Evolutionary conservation across 2,113 vertebrate genomes (phyloP), one percentile per base, ranked within the genome.

Genomic region (Corydoras maculifer): DNA sequence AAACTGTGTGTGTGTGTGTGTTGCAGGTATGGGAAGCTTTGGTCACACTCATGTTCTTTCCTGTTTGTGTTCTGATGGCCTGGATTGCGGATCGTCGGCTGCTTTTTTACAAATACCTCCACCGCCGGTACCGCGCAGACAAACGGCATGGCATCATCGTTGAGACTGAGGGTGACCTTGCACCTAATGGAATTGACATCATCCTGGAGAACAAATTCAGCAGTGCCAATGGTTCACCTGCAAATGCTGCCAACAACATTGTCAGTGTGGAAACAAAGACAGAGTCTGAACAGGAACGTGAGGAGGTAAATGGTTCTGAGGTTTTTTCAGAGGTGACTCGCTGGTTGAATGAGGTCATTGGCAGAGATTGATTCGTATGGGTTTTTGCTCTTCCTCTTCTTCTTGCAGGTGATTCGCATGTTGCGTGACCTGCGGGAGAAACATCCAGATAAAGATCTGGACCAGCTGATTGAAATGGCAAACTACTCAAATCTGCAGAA

Each of bases 51-150:
- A 14, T 94, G 68, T 98, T 93, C 86, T 98, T 98, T 82, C 96
- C 96, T 0, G 81, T 94, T 5, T 97, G 95, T 74, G 96, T 98
- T 31, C 62, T 96, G 18, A 87, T 95, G 75, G 94, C 96, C 2
- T 98, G 96, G 96, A 91, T 98, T 0, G 94, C 96, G 0, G 95
- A 98, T 81, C 94, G 95, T 7, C 82, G 93, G 0, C 82, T 97
- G 0, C 88, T 98, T 51, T 94, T 97, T 87, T 98, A 97, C 85
- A 98, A 98, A 62, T 95, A 94, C 59, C 92, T 97, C 68, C 91
- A 94, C 87, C 97, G 94, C 76, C 85, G 92, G 0, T 97, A 97
- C 84, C 91, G 94, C 1, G 90, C 94, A 0, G 90, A 97, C 84
- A 94, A 94, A 7, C 88, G 91, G 10, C 93, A 94, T 8, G 94